Evolutionary conservation across 2,113 vertebrate genomes (phyloP).

Genomic region (Conger conger): DNA sequence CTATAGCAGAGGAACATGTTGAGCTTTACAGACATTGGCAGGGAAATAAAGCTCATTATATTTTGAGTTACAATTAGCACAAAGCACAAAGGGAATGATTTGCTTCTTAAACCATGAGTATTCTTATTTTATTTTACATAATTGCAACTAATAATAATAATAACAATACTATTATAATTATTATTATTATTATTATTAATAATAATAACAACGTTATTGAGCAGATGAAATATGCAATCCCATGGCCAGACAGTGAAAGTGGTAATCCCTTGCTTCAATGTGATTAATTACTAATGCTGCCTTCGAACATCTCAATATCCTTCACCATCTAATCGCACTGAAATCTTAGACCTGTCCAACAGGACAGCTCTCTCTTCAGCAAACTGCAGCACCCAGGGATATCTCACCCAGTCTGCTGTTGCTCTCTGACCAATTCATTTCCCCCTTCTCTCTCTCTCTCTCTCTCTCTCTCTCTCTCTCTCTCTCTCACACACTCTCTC

Average conservation of each 20-base stretch:
- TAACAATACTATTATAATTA: conserved; percentile 2
- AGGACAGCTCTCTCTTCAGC: conserved; percentile 30
- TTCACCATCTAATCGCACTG: conserved; percentile 56
- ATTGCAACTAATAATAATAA: conserved; percentile 6
- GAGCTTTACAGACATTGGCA: conserved; percentile 24
- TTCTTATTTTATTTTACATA: conserved; percentile 19
- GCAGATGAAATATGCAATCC: conserved; percentile 22
- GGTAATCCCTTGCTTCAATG: conserved; percentile 53
- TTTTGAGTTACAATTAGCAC: conserved; percentile 47
- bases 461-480: conserved; percentile 39
- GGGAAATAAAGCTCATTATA: conserved; percentile 47
- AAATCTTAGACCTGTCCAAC: conserved; percentile 57
- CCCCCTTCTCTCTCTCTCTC: conserved; percentile 13
- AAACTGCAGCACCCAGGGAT: neutral
- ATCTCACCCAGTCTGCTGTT: conserved; percentile 10
- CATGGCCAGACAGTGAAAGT: conserved; percentile 45
- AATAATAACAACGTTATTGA: conserved; percentile 4
- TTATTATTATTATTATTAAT: conserved; percentile 2
- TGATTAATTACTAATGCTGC: conserved; percentile 61
- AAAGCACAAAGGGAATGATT: conserved; percentile 47
- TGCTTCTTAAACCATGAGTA: conserved; percentile 44
- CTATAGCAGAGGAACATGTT: conserved; percentile 17
- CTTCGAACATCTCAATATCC: conserved; percentile 54
- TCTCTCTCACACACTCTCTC: conserved; percentile 32
- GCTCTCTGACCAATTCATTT: conserved; percentile 10